Evolutionary conservation across 2,113 vertebrate genomes (phyloP).

Genomic region (Bubo blakistoni): DNA sequence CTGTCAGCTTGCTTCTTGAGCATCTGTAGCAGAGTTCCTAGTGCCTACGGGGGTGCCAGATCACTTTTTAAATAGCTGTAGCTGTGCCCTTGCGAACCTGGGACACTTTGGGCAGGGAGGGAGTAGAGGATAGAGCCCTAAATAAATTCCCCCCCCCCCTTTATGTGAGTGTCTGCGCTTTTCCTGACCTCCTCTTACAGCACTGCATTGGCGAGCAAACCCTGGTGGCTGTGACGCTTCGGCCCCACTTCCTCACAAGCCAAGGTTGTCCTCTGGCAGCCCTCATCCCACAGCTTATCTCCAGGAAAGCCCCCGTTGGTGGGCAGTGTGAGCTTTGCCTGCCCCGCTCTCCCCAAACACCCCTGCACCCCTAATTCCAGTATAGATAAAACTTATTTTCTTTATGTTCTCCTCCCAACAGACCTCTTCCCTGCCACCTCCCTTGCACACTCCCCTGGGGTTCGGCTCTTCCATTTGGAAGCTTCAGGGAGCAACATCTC

Average conservation of each 20-base stretch:
- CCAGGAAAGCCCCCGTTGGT: fast-evolving
- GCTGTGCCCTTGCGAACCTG: neutral
- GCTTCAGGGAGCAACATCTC: neutral
- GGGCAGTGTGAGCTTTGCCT: neutral
- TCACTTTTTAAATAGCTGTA: neutral
- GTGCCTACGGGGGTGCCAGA: neutral
- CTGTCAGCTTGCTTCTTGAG: neutral
- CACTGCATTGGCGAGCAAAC: fast-evolving
- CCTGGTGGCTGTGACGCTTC: fast-evolving
- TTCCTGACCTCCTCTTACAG: neutral
- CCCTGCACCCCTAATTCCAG: neutral
- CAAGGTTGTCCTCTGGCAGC: neutral
- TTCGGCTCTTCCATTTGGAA: neutral
- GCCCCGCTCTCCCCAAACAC: neutral
- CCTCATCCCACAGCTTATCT: neutral
- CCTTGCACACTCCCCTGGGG: fast-evolving
- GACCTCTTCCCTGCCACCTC: neutral
- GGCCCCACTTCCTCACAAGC: fast-evolving
- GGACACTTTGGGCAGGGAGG: neutral
- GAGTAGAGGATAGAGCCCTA: neutral
- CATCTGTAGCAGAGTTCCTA: fast-evolving
- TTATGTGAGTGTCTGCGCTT: neutral
- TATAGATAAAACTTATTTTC: neutral
- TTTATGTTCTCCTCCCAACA: neutral
- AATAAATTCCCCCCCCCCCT: neutral